phyloP scores from a whole-genome alignment of 1,140 invertebrate species.

The Chrysoperla carnea region DNA sequence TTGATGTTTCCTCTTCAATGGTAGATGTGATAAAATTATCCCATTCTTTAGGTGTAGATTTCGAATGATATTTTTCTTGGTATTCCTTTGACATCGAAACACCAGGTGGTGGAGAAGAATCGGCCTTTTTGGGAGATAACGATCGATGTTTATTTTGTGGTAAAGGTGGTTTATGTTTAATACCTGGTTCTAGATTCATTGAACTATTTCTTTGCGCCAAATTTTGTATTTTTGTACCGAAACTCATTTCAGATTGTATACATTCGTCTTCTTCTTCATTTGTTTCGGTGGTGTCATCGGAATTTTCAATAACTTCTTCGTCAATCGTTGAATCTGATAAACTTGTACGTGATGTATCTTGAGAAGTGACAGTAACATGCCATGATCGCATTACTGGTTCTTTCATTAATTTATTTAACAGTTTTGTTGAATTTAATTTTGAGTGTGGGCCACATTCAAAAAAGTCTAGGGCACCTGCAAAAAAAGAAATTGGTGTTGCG shows the following conservation, averaged over 20 bases:
- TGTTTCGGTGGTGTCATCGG: slow-evolving; percentile 3
- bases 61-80: too few species aligned
- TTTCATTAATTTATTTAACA: slow-evolving; percentile 12
- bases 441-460: slow-evolving; percentile 4
- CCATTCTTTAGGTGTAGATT: too few species aligned
- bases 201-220: slow-evolving; percentile 1
- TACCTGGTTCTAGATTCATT: slow-evolving; percentile 6
- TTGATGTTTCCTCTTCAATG: too few species aligned
- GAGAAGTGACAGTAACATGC: slow-evolving; percentile 2
- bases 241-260: slow-evolving; percentile 4
- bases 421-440: slow-evolving; percentile 10
- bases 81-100: too few species aligned
- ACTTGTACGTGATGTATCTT: not conserved
- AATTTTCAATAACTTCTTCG: slow-evolving; percentile 5
- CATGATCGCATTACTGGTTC: slow-evolving; percentile 12
- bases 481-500: too few species aligned
- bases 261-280: too few species aligned
- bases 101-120: too few species aligned
- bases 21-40: too few species aligned
- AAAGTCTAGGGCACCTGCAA: too few species aligned
- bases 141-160: slow-evolving; percentile 1
- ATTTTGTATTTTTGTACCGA: slow-evolving; percentile 1
- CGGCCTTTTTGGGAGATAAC: too few species aligned
- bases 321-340: slow-evolving; percentile 2
- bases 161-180: slow-evolving; percentile 12